A percentile compares a stretch with the other conserved stretches of the same genome.
These are phyloP conservation scores for Trinectes maculatus DNA, from an alignment of 2,113 vertebrate species.

Conservation along the genomic window DNA sequence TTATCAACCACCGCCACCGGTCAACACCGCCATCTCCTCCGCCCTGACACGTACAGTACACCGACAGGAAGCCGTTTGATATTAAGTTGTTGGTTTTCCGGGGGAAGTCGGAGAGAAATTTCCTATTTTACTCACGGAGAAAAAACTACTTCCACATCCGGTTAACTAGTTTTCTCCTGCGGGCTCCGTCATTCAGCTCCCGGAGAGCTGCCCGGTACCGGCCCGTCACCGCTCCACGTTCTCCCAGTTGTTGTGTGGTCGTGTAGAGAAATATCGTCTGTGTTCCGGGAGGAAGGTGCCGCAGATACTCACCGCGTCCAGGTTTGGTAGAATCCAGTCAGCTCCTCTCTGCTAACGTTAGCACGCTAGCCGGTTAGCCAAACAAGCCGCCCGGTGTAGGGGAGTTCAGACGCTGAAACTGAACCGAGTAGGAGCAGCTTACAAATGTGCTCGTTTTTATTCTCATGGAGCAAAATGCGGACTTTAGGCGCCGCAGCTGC, in stretches of 20 bases:
- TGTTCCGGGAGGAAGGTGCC: too few relatives aligned
- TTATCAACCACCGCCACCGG: too few relatives aligned
- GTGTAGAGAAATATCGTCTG: too few relatives aligned
- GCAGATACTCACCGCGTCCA: slow-evolving; percentile 55
- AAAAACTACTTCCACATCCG: slow-evolving; percentile 87
- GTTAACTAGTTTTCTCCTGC: slow-evolving; percentile 61
- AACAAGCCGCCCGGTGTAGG: neutral
- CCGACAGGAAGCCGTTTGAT: slow-evolving; percentile 81
- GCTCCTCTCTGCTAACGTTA: slow-evolving; percentile 52
- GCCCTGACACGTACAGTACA: slow-evolving; percentile 27
- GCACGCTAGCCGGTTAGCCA: slow-evolving; percentile 53
- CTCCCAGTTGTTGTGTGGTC: too few relatives aligned
- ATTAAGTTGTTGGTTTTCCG: slow-evolving; percentile 83
- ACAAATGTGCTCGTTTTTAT: neutral
- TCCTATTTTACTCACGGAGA: slow-evolving; percentile 80
- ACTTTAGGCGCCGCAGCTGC: slow-evolving; percentile 14
- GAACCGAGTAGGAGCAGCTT: too few relatives aligned
- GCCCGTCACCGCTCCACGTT: neutral
- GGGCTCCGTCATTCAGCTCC: slow-evolving; percentile 16
- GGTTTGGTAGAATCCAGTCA: slow-evolving; percentile 26
- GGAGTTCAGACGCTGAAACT: too few relatives aligned
- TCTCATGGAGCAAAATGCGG: neutral
- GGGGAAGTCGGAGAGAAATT: slow-evolving; percentile 81
- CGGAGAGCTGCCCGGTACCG: neutral
- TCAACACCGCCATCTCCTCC: neutral